Conservation (phyloP, 2,888 invertebrate species). For the Prosapia bicincta region DNA sequence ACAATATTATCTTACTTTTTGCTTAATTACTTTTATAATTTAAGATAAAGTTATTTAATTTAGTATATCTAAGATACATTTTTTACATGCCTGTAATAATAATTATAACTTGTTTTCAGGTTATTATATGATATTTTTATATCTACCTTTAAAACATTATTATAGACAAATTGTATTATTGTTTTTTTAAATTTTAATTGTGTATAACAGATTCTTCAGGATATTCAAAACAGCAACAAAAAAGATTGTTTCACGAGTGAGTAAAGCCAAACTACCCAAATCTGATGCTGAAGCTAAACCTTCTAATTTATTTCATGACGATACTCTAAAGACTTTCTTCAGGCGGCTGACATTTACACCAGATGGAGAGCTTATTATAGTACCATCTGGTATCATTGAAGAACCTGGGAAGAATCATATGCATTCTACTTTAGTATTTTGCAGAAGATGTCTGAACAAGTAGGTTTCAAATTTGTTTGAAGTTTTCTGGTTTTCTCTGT, state of each 20-base stretch:
- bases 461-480: constrained; percentile 33
- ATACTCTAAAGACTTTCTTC: constrained; percentile 91
- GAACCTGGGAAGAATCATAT: constrained; percentile 51
- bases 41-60: too few species aligned
- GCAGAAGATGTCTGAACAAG: constrained; percentile 50
- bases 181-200: too few species aligned
- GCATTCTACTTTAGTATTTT: constrained; percentile 58
- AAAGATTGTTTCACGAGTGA: constrained; percentile 63
- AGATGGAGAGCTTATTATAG: constrained; percentile 86
- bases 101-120: too few species aligned
- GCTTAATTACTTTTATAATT: too few species aligned
- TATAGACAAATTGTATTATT: too few species aligned
- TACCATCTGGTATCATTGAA: constrained; percentile 84
- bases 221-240: constrained; percentile 48
- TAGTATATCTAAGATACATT: too few species aligned
- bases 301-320: constrained; percentile 81
- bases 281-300: constrained; percentile 57
- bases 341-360: constrained; percentile 86
- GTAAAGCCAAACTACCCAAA: constrained; percentile 60
- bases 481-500: background rate
- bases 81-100: too few species aligned
- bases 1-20: too few species aligned
- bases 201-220: constrained; percentile 37
- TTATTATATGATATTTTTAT: too few species aligned
- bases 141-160: too few species aligned